Base-by-base conservation (phyloP, 2,888 invertebrate genomes). In the Athrips mouffetella region DNA sequence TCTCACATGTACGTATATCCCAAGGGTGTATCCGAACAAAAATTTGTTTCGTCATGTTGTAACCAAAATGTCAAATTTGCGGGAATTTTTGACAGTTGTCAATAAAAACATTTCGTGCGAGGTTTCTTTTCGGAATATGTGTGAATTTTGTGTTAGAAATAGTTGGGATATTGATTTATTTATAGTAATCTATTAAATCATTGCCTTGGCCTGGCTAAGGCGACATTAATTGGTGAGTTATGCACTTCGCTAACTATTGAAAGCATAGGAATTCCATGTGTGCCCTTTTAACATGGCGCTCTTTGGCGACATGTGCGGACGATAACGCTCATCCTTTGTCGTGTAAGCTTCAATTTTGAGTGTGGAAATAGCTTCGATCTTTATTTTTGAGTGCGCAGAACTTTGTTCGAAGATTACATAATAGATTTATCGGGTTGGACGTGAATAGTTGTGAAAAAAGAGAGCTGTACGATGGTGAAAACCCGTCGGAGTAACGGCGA, bases 401-500 rank as follows among this genome's bases (percentile, higher is more conserved):
- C 59, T 59, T 69, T 66, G 59, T 66, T 66, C 56, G 59, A 63
- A 58, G 68, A 60, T 77, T 81, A 78, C 64, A 73, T 76, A 77
- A 79, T 69, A 60, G 60, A 65, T 67, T 73, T 65, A 65, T 63
- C 63, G 65, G 71, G 56, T 73, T 71, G 60, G 13, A 45, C 41
- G 45, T 50, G 35, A 39, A 11, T 11, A 41, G 27, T 49, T 30
- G 40, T 29, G 45, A n/a, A 13, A 18, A 39, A 27, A 15, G 40
- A 25, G 18, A 59, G 62, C 66, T 70, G 73, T 73, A 79, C 79
- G 72, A 89, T 89, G 89, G 89, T 89, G 82, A 89, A 88, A 87
- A 89, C 89, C 73, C 86, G 89, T 66, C 88, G 89, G 70, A 89
- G 89, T 79, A 86, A 87, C 66, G 87, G 87, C 72, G 88, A 87